Percentiles rank a stretch among this genome's conserved stretches.
Evolutionary conservation across 2,888 invertebrate genomes (phyloP).

Genomic region (Brachylomia viminalis): DNA sequence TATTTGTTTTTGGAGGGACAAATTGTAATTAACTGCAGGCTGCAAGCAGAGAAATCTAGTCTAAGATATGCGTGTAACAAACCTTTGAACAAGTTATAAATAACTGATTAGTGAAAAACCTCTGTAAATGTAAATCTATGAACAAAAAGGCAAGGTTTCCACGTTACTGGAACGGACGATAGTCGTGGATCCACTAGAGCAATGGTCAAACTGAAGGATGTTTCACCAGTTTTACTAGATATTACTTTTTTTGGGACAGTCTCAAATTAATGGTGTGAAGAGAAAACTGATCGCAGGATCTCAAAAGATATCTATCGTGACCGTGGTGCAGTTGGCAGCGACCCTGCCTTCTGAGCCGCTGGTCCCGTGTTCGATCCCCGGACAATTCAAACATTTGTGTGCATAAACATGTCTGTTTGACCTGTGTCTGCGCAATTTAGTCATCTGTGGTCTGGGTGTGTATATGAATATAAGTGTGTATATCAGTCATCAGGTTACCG

Average conservation of each 20-base stretch:
- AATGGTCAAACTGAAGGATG: not conserved
- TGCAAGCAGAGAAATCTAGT: not conserved
- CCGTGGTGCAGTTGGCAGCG: too few relatives aligned
- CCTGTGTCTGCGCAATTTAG: too few relatives aligned
- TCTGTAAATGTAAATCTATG: not conserved
- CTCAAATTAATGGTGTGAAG: not conserved
- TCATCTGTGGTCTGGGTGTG: too few relatives aligned
- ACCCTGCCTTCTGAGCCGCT: too few relatives aligned
- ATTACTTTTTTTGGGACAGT: not conserved
- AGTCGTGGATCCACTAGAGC: not conserved
- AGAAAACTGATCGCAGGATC: not conserved
- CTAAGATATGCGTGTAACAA: not conserved
- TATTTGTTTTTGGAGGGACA: slow-evolving; percentile 20
- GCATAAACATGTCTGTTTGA: too few relatives aligned
- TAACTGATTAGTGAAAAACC: not conserved
- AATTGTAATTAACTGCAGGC: not conserved
- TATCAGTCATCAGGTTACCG: too few relatives aligned
- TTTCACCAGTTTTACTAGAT: not conserved
- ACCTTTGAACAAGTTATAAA: not conserved
- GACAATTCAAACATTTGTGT: too few relatives aligned
- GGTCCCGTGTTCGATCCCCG: too few relatives aligned
- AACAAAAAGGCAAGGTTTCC: not conserved
- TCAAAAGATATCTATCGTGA: too few relatives aligned
- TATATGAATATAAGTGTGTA: too few relatives aligned
- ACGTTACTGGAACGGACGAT: not conserved